A percentile compares a stretch with the other conserved stretches of the same genome.
These are phyloP conservation scores for Agrilus planipennis DNA, from an alignment of 1,140 invertebrate genomes.

Conservation along the genomic window DNA sequence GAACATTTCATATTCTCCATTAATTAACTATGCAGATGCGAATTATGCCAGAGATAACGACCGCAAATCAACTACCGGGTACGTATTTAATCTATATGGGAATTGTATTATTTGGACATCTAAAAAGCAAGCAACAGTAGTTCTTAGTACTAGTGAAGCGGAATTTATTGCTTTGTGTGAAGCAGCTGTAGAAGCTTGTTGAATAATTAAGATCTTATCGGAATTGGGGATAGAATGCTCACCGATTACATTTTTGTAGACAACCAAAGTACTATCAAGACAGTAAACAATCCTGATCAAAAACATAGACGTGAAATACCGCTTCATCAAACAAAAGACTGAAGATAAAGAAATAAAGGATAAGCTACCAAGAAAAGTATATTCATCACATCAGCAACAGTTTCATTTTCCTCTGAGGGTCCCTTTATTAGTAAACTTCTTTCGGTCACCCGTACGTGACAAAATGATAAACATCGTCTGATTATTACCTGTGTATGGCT, in stretches of 20 bases:
- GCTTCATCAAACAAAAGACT: conserved; percentile 15
- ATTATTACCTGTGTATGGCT: too few relatives aligned
- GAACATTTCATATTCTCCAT: neutral
- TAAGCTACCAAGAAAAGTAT: too few relatives aligned
- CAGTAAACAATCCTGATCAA: neutral
- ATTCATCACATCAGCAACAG: too few relatives aligned
- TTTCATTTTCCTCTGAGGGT: too few relatives aligned
- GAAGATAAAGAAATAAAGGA: conserved; percentile 11
- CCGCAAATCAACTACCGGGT: neutral
- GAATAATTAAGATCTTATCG: too few relatives aligned
- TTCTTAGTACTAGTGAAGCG: neutral
- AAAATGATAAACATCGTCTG: too few relatives aligned
- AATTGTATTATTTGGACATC: neutral
- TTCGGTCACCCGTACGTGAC: too few relatives aligned
- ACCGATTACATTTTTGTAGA: neutral
- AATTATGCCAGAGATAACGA: neutral
- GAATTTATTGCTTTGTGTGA: neutral
- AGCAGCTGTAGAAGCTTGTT: too few relatives aligned
- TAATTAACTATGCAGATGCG: neutral
- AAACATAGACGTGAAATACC: conserved; percentile 21
- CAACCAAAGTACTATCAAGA: conserved; percentile 1
- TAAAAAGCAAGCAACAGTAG: neutral
- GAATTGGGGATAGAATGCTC: too few relatives aligned
- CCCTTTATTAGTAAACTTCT: too few relatives aligned
- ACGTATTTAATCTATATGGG: neutral